Evolutionary conservation across 2,888 invertebrate species (phyloP), one percentile per base, ranked within the genome.

Genomic region (Chymomyza fuscimana): DNA sequence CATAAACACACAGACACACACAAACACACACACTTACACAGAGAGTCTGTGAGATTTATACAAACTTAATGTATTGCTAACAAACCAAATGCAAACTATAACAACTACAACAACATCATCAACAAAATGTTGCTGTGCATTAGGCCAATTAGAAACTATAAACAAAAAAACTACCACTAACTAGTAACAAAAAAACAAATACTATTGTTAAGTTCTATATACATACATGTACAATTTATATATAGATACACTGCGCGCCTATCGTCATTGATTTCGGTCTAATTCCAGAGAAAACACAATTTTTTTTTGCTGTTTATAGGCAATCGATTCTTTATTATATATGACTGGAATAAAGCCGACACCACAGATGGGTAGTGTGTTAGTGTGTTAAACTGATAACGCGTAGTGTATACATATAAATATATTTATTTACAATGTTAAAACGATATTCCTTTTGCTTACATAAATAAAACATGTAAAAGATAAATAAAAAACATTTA

Each of bases 391-490:
- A 25, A 25, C 4, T 25, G 25, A 4, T 25, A 25, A 25, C 25
- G 25, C 25, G 25, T 32, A 32, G 32, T 32, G 32, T 46, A 46
- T 46, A 12, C 12, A 12, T 46, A 46, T 46, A 46, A 6, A 46
- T 12, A 46, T 46, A 78, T 77, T 77, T 78, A 78, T 78, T 80
- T 80, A 77, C 77, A 77, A 78, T 78, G 80, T 78, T 78, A 81
- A 86, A 84, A 82, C 73, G 84, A 86, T 84, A 86, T 88, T 84
- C 88, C 88, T 84, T 81, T 84, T 86, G 87, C 88, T 86, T 86
- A 81, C 86, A 87, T 79, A 79, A 71, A 79, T 66, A 81, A 66
- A 74, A 67, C 52, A 56, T 58, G 52, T 73, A 63, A 61, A 65
- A 77, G 51, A 63, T 51, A 67, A 58, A 67, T 69, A 64, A 64